phyloP scores from a whole-genome alignment of 2,797 vertebrate species.

The Petrocephalus schoutedeni region DNA sequence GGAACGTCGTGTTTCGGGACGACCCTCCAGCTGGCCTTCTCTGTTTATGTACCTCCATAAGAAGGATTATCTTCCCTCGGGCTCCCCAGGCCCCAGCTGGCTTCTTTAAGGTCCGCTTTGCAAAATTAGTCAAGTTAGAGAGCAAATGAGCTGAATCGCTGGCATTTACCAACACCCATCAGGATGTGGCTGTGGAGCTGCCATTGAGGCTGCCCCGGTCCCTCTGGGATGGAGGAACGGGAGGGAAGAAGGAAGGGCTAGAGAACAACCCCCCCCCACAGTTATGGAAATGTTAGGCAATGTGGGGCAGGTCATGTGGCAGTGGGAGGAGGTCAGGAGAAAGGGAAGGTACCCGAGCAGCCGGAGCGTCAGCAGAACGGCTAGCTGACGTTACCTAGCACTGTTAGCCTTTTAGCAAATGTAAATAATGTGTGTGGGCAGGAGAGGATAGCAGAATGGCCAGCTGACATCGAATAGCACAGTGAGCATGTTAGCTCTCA shows the following conservation, averaged over 20 bases:
- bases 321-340: neutral
- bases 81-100: neutral
- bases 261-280: neutral
- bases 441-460: neutral
- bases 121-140: conserved; percentile 19
- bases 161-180: neutral
- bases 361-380: neutral
- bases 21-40: neutral
- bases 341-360: neutral
- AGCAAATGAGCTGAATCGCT: conserved; percentile 5
- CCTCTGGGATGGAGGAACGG: neutral
- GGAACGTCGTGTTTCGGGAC: neutral
- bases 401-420: neutral
- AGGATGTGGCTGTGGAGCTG: neutral
- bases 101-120: neutral
- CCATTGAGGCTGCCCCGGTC: neutral
- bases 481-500: too few species aligned
- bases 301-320: neutral
- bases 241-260: neutral
- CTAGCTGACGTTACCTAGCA: neutral
- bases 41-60: neutral
- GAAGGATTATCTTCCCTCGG: neutral
- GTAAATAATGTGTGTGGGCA: neutral
- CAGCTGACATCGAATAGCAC: too few species aligned
- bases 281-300: neutral